Evolutionary conservation across 2,888 invertebrate species (phyloP).

Genomic region (Drosophila hamatofila): DNA sequence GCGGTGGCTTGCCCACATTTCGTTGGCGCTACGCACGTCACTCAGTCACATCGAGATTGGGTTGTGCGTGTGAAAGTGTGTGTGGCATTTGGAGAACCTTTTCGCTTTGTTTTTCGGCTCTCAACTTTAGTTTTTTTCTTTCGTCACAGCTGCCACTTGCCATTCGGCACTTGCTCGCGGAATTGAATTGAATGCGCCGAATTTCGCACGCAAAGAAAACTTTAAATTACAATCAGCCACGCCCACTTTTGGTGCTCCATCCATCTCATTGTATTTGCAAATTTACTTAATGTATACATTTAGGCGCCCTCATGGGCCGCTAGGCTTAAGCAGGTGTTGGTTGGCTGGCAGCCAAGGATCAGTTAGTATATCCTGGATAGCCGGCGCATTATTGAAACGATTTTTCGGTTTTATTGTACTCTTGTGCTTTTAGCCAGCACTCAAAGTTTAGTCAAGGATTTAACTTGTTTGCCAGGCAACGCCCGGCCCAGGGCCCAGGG

Average conservation of each 20-base stretch:
- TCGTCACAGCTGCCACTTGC: conserved; percentile 41
- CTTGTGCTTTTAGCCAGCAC: conserved; percentile 11
- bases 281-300: conserved; percentile 49
- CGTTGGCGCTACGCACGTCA: conserved; percentile 60
- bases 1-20: conserved; percentile 31
- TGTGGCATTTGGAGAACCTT: conserved; percentile 20
- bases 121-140: conserved; percentile 39
- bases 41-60: conserved; percentile 9
- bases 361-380: background rate
- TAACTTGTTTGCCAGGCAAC: conserved; percentile 27
- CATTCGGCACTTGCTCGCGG: conserved; percentile 45
- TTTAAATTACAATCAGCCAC: conserved; percentile 62
- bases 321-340: conserved; percentile 31
- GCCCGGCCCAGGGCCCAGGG: too few relatives aligned
- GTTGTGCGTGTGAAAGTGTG: conserved; percentile 3
- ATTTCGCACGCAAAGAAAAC: conserved; percentile 49
- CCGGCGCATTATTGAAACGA: conserved; percentile 28
- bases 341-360: conserved; percentile 22
- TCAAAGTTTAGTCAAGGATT: conserved; percentile 59
- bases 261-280: conserved; percentile 63
- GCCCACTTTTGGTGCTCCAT: background rate
- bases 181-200: conserved; percentile 69
- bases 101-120: conserved; percentile 37
- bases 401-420: conserved; percentile 38
- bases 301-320: conserved; percentile 17